Conservation (phyloP, 2,113 vertebrate genomes). For the Mugil cephalus region DNA sequence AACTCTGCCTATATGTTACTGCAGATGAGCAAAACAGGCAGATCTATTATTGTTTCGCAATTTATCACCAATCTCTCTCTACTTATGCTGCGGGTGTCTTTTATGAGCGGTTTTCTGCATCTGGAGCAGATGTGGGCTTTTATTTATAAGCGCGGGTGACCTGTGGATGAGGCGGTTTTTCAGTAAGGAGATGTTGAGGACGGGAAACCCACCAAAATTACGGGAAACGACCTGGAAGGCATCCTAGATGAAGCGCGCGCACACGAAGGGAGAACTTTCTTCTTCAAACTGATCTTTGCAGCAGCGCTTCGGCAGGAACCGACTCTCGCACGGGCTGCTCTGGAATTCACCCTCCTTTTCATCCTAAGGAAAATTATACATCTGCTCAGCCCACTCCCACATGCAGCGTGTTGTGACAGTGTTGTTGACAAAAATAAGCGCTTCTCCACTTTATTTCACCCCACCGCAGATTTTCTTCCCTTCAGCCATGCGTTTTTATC, state of each 20-base stretch:
- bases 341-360: slow-evolving; percentile 70
- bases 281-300: slow-evolving; percentile 39
- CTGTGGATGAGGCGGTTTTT: slow-evolving; percentile 43
- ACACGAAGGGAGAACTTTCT: slow-evolving; percentile 24
- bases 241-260: slow-evolving; percentile 34
- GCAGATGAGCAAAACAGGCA: slow-evolving; percentile 9
- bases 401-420: slow-evolving; percentile 63
- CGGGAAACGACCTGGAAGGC: slow-evolving; percentile 56
- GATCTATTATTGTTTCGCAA: slow-evolving; percentile 37
- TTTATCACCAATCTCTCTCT: slow-evolving; percentile 39
- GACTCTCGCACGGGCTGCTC: slow-evolving; percentile 33
- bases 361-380: slow-evolving; percentile 68
- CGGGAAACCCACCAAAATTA: slow-evolving; percentile 42
- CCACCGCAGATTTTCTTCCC: slow-evolving; percentile 10
- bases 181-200: slow-evolving; percentile 29
- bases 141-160: slow-evolving; percentile 48
- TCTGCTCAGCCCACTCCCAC: slow-evolving; percentile 41
- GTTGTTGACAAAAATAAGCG: slow-evolving; percentile 53
- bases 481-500: slow-evolving; percentile 3
- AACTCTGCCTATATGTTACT: not conserved
- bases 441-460: not conserved
- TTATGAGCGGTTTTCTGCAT: slow-evolving; percentile 61
- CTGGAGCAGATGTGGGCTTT: slow-evolving; percentile 37
- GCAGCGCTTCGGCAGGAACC: slow-evolving; percentile 29
- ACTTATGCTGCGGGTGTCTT: slow-evolving; percentile 46